Evolutionary conservation across 2,113 vertebrate genomes (phyloP).

Genomic region (Synchiropus splendidus): DNA sequence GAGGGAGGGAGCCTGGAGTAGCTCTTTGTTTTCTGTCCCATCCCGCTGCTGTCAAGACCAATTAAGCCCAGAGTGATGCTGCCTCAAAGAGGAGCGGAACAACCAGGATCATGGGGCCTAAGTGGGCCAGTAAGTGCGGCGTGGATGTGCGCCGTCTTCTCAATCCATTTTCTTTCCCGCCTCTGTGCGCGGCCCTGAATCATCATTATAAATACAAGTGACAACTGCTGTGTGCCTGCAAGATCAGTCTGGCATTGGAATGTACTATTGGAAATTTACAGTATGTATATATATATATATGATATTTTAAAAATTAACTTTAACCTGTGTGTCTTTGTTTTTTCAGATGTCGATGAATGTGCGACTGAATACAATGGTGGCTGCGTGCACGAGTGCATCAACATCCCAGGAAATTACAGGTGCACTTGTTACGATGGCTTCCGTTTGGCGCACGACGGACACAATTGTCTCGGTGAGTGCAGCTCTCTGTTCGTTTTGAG

Average conservation of each 20-base stretch:
- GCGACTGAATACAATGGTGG: slow-evolving; percentile 88
- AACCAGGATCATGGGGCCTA: slow-evolving; percentile 49
- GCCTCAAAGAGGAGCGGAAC: slow-evolving; percentile 40
- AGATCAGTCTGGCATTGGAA: too few relatives aligned
- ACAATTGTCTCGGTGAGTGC: slow-evolving; percentile 89
- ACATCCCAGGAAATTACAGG: slow-evolving; percentile 95
- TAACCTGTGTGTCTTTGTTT: too few relatives aligned
- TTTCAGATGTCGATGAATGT: slow-evolving; percentile 89
- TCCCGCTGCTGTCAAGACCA: slow-evolving; percentile 39
- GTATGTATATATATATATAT: neutral
- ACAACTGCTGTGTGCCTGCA: slow-evolving; percentile 30
- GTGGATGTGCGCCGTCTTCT: slow-evolving; percentile 38
- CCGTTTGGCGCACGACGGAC: slow-evolving; percentile 87
- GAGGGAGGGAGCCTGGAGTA: slow-evolving; percentile 18
- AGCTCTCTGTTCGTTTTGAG: neutral
- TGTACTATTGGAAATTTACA: too few relatives aligned
- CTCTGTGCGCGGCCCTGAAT: slow-evolving; percentile 13
- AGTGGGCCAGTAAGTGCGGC: slow-evolving; percentile 59
- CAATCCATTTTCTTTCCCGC: slow-evolving; percentile 25
- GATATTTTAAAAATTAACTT: neutral
- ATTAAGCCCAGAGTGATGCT: slow-evolving; percentile 35
- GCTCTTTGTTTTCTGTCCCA: slow-evolving; percentile 30
- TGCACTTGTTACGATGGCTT: slow-evolving; percentile 97
- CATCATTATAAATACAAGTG: slow-evolving; percentile 40
- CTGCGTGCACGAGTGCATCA: slow-evolving; percentile 95